Conservation (phyloP, 2,888 invertebrate species). For the Andricus quercusramuli region DNA sequence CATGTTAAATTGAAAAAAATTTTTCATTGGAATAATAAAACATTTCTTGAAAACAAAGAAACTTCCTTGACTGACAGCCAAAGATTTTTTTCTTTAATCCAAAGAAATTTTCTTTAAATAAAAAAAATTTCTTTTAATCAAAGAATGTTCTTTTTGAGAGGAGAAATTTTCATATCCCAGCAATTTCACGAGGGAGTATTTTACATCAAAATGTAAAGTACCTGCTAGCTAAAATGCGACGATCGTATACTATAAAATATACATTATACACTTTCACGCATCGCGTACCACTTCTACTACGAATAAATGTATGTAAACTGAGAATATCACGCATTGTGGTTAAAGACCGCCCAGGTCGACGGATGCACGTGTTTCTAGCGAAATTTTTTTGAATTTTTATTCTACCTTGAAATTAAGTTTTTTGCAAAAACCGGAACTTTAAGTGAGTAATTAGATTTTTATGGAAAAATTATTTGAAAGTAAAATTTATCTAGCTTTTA, state of each 20-base stretch:
- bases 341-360: slow-evolving; percentile 33
- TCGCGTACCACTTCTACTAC: slow-evolving; percentile 2
- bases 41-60: too few relatives aligned
- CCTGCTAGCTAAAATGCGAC: neutral
- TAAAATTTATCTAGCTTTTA: neutral
- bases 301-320: slow-evolving; percentile 37
- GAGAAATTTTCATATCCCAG: neutral
- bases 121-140: too few relatives aligned
- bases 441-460: slow-evolving; percentile 29
- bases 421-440: slow-evolving; percentile 27
- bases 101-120: too few relatives aligned
- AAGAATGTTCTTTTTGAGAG: too few relatives aligned
- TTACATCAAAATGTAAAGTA: slow-evolving; percentile 20
- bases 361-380: slow-evolving; percentile 25
- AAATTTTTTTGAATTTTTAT: slow-evolving; percentile 25
- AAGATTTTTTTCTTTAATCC: too few relatives aligned
- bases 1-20: too few relatives aligned
- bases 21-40: too few relatives aligned
- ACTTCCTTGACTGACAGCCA: too few relatives aligned
- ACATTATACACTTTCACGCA: slow-evolving; percentile 22
- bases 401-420: slow-evolving; percentile 22
- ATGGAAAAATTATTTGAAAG: neutral
- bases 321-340: slow-evolving; percentile 9
- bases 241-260: slow-evolving; percentile 17
- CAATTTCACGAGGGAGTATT: neutral